Evolutionary conservation across 2,113 vertebrate genomes (phyloP).

Genomic region (Ahaetulla prasina): DNA sequence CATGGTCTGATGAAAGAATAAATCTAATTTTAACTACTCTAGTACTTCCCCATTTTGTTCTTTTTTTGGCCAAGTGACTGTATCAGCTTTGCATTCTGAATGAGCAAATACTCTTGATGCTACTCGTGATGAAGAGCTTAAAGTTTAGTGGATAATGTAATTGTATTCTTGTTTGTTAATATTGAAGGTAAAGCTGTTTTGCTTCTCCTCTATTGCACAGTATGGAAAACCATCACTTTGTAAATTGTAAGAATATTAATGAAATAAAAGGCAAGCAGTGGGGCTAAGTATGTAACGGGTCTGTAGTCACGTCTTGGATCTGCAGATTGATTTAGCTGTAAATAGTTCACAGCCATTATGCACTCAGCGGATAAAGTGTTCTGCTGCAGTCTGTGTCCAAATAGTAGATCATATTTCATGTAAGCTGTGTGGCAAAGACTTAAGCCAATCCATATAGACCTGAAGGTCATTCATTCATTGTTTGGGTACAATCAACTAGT

Average conservation of each 20-base stretch:
- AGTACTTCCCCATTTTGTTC: not conserved
- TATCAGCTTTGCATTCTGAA: not conserved
- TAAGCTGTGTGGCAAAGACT: not conserved
- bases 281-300: not conserved
- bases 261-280: not conserved
- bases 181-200: not conserved
- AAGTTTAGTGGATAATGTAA: not conserved
- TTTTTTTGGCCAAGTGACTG: not conserved
- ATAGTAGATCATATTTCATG: not conserved
- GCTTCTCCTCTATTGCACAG: not conserved
- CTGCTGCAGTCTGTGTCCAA: constrained; percentile 9
- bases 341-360: constrained; percentile 37
- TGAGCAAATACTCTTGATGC: not conserved
- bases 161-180: not conserved
- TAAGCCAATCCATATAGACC: not conserved
- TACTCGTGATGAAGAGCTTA: not conserved
- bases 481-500: constrained; percentile 30
- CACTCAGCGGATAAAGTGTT: constrained; percentile 32
- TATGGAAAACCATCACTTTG: not conserved
- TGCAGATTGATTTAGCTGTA: constrained; percentile 19
- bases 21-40: not conserved
- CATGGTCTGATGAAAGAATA: not conserved
- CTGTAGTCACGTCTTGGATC: not conserved
- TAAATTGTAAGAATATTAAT: not conserved
- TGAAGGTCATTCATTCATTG: constrained; percentile 3